Conservation (phyloP, 2,888 invertebrate genomes). For the Geotrupes spiniger region DNA sequence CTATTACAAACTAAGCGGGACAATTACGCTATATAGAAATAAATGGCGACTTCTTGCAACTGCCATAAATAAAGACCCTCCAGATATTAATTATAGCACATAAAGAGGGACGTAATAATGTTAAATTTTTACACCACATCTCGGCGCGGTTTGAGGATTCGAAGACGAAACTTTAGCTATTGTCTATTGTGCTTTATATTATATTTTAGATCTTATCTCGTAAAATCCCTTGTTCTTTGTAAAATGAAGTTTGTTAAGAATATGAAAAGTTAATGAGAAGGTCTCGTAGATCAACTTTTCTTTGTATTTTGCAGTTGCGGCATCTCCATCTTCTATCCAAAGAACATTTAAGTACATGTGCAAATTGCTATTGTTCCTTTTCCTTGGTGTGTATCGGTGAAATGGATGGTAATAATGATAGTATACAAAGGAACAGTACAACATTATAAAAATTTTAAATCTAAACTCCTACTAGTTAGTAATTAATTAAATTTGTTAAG, state of each 20-base stretch:
- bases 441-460: too few relatives aligned
- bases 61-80: conserved; percentile 32
- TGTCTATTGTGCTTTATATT: conserved; percentile 33
- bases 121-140: conserved; percentile 1
- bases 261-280: conserved; percentile 8
- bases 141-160: neutral
- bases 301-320: neutral
- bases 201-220: conserved; percentile 27
- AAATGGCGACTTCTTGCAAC: conserved; percentile 27
- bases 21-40: conserved; percentile 21
- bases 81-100: conserved; percentile 37
- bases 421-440: too few relatives aligned
- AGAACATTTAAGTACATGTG: neutral
- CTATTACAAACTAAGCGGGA: conserved; percentile 24
- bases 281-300: conserved; percentile 4
- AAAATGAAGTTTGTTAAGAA: conserved; percentile 3
- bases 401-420: too few relatives aligned
- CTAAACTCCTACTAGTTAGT: too few relatives aligned
- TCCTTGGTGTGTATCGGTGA: too few relatives aligned
- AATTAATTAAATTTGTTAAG: too few relatives aligned
- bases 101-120: conserved; percentile 24
- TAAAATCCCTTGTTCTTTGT: neutral
- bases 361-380: too few relatives aligned
- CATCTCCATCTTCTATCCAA: conserved; percentile 1
- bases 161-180: conserved; percentile 28